Conservation (phyloP, 2,888 invertebrate species). For the Sminthurides aquaticus region DNA sequence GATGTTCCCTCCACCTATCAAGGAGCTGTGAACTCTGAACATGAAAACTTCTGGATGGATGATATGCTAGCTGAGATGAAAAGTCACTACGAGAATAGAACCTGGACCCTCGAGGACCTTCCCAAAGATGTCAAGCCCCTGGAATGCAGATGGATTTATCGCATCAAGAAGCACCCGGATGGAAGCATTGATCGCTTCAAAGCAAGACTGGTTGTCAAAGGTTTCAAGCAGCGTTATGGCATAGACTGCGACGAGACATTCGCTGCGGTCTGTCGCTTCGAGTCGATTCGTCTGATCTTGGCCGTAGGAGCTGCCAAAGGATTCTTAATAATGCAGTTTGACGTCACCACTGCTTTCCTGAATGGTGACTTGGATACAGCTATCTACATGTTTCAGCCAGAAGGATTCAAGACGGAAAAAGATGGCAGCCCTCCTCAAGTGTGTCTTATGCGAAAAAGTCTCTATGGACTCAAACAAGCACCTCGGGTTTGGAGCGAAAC, state of each 20-base stretch:
- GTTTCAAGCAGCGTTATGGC: slow-evolving; percentile 19
- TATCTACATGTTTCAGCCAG: slow-evolving; percentile 17
- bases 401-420: slow-evolving; percentile 1
- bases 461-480: slow-evolving; percentile 42
- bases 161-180: slow-evolving; percentile 16
- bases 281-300: slow-evolving; percentile 12
- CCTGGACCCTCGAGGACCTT: too few relatives aligned
- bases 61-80: too few relatives aligned
- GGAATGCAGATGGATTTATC: slow-evolving; percentile 19
- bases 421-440: neutral
- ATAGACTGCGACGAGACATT: slow-evolving; percentile 24
- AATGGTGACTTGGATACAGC: slow-evolving; percentile 16
- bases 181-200: too few relatives aligned
- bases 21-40: too few relatives aligned
- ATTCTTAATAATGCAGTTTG: slow-evolving; percentile 13
- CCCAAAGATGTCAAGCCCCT: too few relatives aligned
- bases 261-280: slow-evolving; percentile 19
- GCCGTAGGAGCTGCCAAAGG: slow-evolving; percentile 15
- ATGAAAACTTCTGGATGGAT: too few relatives aligned
- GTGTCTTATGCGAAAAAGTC: slow-evolving; percentile 21
- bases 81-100: too few relatives aligned
- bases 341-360: slow-evolving; percentile 24
- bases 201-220: slow-evolving; percentile 9
- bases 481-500: slow-evolving; percentile 33
- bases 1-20: too few relatives aligned